Conservation (phyloP, 2,113 vertebrate genomes). For the Rattus norvegicus region DNA sequence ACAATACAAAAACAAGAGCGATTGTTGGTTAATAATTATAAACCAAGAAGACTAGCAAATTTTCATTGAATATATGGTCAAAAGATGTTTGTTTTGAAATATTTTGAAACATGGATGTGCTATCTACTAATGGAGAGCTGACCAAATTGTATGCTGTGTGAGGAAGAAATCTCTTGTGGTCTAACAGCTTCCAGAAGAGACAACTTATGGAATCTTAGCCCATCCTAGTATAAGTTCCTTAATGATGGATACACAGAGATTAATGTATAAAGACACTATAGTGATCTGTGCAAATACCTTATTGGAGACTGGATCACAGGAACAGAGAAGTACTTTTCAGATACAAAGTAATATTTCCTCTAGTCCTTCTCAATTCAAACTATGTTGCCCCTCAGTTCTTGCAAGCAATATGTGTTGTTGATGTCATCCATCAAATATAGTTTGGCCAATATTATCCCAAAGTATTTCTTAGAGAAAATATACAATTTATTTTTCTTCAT, state of each 20-base stretch:
- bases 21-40: neutral
- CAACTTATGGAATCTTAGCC: neutral
- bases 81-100: neutral
- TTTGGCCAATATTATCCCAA: neutral
- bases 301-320: rapidly evolving
- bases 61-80: neutral
- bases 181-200: neutral
- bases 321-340: neutral
- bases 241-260: neutral
- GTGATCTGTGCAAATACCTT: rapidly evolving
- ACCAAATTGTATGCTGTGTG: neutral
- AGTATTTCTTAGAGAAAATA: neutral
- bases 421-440: neutral
- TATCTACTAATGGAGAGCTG: neutral
- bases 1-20: neutral
- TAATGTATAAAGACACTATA: neutral
- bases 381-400: neutral
- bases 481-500: constrained; percentile 23
- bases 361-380: neutral
- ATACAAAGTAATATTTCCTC: neutral
- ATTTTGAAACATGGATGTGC: neutral
- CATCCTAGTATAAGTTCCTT: neutral
- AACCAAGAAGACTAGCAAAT: neutral
- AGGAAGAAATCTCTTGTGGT: rapidly evolving
- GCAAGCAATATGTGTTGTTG: neutral